These are phyloP conservation scores for Aurelia coerulea DNA, from an alignment of 30 jellyfish, hydroid and myxozoan genomes.

Conservation along the genomic window DNA sequence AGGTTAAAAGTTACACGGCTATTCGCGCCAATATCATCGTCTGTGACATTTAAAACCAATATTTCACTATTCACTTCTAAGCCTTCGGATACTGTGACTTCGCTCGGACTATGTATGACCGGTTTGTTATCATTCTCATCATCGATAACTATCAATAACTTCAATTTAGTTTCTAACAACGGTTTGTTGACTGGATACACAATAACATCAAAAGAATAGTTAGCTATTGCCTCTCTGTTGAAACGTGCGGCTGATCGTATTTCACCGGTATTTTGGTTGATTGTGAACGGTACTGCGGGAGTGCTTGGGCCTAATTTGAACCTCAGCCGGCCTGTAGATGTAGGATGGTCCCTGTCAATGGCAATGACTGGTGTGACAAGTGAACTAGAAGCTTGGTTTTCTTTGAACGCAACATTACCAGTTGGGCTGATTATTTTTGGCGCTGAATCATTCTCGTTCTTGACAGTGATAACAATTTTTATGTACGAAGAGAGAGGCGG, in stretches of 20 bases:
- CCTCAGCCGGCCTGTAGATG: constrained; percentile 35
- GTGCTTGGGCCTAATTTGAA: constrained; percentile 28
- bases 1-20: constrained; percentile 47
- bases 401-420: constrained; percentile 29
- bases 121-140: constrained; percentile 90
- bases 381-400: constrained; percentile 55
- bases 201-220: constrained; percentile 23
- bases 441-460: constrained; percentile 70
- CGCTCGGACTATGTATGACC: constrained; percentile 62
- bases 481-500: constrained; percentile 79
- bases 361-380: constrained; percentile 51
- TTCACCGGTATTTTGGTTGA: constrained; percentile 62
- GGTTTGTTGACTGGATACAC: constrained; percentile 42
- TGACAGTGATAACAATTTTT: constrained; percentile 47
- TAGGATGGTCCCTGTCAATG: constrained; percentile 62
- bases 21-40: constrained; percentile 73
- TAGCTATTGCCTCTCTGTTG: constrained; percentile 64
- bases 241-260: constrained; percentile 40
- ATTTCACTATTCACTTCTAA: constrained; percentile 45
- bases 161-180: constrained; percentile 13
- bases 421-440: constrained; percentile 58
- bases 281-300: constrained; percentile 40
- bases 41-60: constrained; percentile 66
- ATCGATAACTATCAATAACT: constrained; percentile 30
- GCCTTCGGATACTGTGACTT: constrained; percentile 39